phyloP scores from a whole-genome alignment of 2,797 vertebrate species.

The Eidolon dupreanum region DNA sequence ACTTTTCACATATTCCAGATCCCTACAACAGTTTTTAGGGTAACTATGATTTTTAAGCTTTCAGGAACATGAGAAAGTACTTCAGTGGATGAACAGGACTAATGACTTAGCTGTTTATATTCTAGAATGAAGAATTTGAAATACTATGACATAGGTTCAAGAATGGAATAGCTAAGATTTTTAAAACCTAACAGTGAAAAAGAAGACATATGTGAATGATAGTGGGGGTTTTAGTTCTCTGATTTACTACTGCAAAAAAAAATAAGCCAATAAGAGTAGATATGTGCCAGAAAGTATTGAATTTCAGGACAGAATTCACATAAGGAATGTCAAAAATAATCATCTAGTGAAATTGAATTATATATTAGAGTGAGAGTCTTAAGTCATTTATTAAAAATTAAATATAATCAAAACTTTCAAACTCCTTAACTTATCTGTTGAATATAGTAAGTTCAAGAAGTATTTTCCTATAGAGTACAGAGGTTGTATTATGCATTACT shows the following conservation, averaged over 20 bases:
- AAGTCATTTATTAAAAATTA: slow-evolving; percentile 5
- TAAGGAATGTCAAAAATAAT: neutral
- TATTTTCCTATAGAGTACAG: neutral
- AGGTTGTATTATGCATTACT: neutral
- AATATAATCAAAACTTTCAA: neutral
- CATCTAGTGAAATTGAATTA: neutral
- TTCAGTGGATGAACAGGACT: neutral
- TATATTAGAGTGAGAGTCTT: neutral
- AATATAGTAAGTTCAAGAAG: neutral
- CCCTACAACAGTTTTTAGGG: neutral
- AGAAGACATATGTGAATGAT: neutral
- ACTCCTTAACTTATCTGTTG: neutral
- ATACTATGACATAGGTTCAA: neutral
- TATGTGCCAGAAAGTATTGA: neutral
- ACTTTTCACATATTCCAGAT: neutral
- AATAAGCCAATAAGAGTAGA: neutral
- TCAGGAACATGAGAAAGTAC: neutral
- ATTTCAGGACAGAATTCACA: neutral
- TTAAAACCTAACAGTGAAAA: neutral
- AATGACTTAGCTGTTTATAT: neutral
- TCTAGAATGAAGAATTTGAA: neutral
- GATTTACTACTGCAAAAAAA: neutral
- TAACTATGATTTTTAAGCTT: neutral
- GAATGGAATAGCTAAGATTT: neutral
- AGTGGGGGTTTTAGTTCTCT: neutral